A percentile compares a stretch with the other conserved stretches of the same genome.
Evolutionary conservation across 2,888 invertebrate genomes (phyloP).

Genomic region (Acrobasis suavella): DNA sequence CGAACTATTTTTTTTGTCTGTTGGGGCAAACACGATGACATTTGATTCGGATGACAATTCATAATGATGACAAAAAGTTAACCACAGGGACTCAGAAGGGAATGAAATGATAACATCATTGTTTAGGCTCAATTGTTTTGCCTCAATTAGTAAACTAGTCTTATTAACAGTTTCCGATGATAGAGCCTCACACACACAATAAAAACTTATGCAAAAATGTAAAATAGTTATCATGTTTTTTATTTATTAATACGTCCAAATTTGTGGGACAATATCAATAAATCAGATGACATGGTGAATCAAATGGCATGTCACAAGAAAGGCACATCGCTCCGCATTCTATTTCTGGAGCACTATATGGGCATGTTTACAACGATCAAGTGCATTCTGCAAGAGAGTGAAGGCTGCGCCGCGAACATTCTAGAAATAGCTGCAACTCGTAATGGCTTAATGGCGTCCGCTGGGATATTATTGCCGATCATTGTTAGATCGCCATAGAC

Average conservation of each 20-base stretch:
- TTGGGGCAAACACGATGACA: too few species aligned
- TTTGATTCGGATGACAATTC: too few species aligned
- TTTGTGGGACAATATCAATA: not conserved
- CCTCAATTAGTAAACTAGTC: too few species aligned
- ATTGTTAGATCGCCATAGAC: conserved; percentile 12
- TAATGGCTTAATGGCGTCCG: conserved; percentile 20
- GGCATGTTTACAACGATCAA: conserved; percentile 19
- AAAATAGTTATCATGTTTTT: too few species aligned
- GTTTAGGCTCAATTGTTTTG: too few species aligned
- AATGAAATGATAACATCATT: too few species aligned
- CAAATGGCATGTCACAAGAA: conserved; percentile 10
- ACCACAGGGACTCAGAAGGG: too few species aligned
- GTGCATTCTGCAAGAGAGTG: conserved; percentile 19
- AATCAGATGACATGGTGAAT: not conserved
- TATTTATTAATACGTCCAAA: not conserved
- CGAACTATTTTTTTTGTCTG: too few species aligned
- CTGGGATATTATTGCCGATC: not conserved
- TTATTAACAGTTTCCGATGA: too few species aligned
- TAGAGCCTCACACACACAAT: too few species aligned
- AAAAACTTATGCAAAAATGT: too few species aligned
- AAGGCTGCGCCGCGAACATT: conserved; percentile 20
- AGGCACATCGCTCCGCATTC: not conserved
- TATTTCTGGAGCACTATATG: conserved; percentile 20
- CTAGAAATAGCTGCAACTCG: conserved; percentile 18
- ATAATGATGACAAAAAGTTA: too few species aligned